These are phyloP conservation scores for Salvelinus namaycush DNA, from an alignment of 2,113 vertebrate species.

Conservation along the genomic window DNA sequence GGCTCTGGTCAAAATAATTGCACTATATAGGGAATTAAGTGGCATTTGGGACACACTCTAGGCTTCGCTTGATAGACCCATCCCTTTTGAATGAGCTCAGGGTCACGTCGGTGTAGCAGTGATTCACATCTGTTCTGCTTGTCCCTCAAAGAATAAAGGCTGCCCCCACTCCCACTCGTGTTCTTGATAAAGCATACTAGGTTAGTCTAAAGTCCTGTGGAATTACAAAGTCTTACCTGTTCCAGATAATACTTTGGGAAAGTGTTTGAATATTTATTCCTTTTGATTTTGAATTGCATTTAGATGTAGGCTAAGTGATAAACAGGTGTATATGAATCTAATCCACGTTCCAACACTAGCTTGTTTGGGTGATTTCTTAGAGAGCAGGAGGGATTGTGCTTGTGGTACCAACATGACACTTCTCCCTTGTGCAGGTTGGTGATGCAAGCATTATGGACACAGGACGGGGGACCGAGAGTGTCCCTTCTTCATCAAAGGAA, in stretches of 20 bases:
- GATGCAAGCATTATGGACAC: constrained; percentile 95
- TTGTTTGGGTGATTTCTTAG: no score
- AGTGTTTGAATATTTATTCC: constrained; percentile 13
- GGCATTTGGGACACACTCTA: no score
- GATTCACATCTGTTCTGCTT: constrained; percentile 22
- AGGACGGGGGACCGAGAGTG: constrained; percentile 94
- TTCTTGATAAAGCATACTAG: constrained; percentile 21
- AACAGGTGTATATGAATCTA: no score
- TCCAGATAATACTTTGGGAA: constrained; percentile 7
- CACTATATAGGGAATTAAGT: no score
- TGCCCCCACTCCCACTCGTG: constrained; percentile 35
- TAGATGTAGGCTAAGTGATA: no score
- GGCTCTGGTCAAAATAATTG: no score
- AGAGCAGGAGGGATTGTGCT: constrained; percentile 7
- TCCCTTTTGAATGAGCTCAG: background rate
- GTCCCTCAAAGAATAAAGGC: constrained; percentile 26
- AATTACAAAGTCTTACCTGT: background rate
- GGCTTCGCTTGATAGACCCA: no score
- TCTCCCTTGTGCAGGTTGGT: constrained; percentile 82
- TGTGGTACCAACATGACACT: background rate
- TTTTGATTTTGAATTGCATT: no score
- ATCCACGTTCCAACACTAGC: no score
- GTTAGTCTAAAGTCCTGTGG: constrained; percentile 8
- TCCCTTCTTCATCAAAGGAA: constrained; percentile 97
- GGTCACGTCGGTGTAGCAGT: background rate